Conservation (phyloP, 2,113 vertebrate species). For the Boleophthalmus pectinirostris region DNA sequence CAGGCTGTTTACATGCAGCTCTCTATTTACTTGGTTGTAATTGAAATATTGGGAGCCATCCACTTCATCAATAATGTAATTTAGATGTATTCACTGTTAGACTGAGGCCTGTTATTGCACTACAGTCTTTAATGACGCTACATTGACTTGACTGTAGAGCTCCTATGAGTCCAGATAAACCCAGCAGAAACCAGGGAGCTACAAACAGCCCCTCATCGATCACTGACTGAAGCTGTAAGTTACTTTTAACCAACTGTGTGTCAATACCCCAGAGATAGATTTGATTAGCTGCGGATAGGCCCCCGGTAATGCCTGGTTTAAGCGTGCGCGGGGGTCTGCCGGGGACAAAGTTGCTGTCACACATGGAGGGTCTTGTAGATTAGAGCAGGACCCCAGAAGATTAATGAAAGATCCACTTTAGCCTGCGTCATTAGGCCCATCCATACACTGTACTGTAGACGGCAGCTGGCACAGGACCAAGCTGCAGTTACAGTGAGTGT, state of each 20-base stretch:
- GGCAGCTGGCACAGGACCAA: conserved; percentile 39
- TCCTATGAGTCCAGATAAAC: background rate
- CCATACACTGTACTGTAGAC: conserved; percentile 31
- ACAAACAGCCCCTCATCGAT: conserved; percentile 4
- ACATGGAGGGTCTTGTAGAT: conserved; percentile 30
- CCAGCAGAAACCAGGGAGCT: conserved; percentile 1
- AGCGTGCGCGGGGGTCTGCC: background rate
- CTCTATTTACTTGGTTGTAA: background rate
- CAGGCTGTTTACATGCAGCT: background rate
- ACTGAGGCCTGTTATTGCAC: background rate
- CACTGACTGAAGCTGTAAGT: conserved; percentile 1
- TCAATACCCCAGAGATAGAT: conserved; percentile 1
- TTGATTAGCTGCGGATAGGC: background rate
- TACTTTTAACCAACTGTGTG: conserved; percentile 7
- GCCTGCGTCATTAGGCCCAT: conserved; percentile 43
- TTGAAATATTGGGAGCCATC: background rate
- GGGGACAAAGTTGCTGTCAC: conserved; percentile 26
- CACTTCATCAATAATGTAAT: background rate
- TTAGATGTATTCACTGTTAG: background rate
- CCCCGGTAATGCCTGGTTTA: background rate
- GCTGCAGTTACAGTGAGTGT: conserved; percentile 22
- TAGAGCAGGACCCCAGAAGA: conserved; percentile 28
- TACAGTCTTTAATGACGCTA: background rate
- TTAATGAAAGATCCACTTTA: conserved; percentile 43
- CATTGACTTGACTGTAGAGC: background rate